Percentiles rank a stretch among this genome's conserved stretches.
phyloP scores from a whole-genome alignment of 2,888 invertebrate genomes.

The Yponomeuta plumbellus region DNA sequence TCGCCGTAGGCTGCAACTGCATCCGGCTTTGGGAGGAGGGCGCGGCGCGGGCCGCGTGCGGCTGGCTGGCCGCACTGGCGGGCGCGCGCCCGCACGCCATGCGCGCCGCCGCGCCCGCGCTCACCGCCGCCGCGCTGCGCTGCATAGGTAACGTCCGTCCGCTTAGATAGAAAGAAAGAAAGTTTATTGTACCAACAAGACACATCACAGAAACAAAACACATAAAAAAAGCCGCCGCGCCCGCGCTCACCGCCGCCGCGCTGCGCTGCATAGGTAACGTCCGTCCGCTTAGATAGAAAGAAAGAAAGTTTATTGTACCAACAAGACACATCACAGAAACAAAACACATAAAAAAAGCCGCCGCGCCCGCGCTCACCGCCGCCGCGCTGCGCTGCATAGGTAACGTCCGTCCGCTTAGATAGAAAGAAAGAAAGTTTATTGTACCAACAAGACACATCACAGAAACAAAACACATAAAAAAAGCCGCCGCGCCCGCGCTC shows the following conservation, averaged over 20 bases:
- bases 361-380: conserved; percentile 45
- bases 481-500: conserved; percentile 48
- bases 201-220: too few species aligned
- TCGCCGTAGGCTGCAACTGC: background rate
- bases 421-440: too few species aligned
- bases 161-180: too few species aligned
- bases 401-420: conserved; percentile 26
- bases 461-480: too few species aligned
- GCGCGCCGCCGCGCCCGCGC: conserved; percentile 47
- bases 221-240: conserved; percentile 43
- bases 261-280: conserved; percentile 55
- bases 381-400: conserved; percentile 62
- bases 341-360: too few species aligned
- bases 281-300: too few species aligned
- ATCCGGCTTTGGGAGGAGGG: conserved; percentile 57
- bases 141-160: conserved; percentile 49
- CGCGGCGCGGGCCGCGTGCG: conserved; percentile 56
- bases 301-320: too few species aligned
- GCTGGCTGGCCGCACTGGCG: conserved; percentile 55
- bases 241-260: conserved; percentile 51
- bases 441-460: too few species aligned
- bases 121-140: conserved; percentile 49
- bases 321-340: too few species aligned
- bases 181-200: too few species aligned
- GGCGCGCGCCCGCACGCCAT: conserved; percentile 31